A percentile compares a stretch with the other conserved stretches of the same genome.
These are phyloP conservation scores for Dromius quadrimaculatus DNA, from an alignment of 2,888 invertebrate genomes.

Conservation along the genomic window DNA sequence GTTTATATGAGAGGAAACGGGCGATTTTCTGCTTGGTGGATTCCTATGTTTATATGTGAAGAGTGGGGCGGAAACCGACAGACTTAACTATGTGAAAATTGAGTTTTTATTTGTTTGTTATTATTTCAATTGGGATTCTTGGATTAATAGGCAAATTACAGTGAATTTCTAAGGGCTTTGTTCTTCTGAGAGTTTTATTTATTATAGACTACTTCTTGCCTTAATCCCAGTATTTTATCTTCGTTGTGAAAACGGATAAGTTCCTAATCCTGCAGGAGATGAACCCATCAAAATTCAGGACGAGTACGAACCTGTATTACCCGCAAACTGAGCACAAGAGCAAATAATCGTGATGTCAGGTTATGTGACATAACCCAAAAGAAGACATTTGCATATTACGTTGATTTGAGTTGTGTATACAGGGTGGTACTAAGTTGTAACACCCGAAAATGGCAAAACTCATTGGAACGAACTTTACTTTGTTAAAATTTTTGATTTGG, in stretches of 20 bases:
- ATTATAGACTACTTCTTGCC: too few relatives aligned
- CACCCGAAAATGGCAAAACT: too few relatives aligned
- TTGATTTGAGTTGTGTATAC: too few relatives aligned
- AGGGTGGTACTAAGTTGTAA: too few relatives aligned
- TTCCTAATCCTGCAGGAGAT: neutral
- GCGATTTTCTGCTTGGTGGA: constrained; percentile 43
- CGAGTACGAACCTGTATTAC: neutral
- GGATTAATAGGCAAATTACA: too few relatives aligned
- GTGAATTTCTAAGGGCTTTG: too few relatives aligned
- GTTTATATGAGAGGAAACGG: constrained; percentile 40
- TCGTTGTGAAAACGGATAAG: neutral
- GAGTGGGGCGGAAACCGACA: constrained; percentile 10
- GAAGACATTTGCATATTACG: too few relatives aligned
- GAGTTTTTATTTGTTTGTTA: neutral
- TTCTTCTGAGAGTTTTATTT: too few relatives aligned
- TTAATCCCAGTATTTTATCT: neutral
- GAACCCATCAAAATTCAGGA: neutral
- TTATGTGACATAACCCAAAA: too few relatives aligned
- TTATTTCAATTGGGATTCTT: neutral
- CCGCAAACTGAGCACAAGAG: neutral
- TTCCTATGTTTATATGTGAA: constrained; percentile 38
- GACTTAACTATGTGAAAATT: constrained; percentile 47
- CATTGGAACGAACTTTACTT: too few relatives aligned
- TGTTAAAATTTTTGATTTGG: too few relatives aligned
- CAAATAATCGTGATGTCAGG: neutral